Base-by-base conservation (phyloP, 1,140 invertebrate genomes). In the Hestina assimilis region DNA sequence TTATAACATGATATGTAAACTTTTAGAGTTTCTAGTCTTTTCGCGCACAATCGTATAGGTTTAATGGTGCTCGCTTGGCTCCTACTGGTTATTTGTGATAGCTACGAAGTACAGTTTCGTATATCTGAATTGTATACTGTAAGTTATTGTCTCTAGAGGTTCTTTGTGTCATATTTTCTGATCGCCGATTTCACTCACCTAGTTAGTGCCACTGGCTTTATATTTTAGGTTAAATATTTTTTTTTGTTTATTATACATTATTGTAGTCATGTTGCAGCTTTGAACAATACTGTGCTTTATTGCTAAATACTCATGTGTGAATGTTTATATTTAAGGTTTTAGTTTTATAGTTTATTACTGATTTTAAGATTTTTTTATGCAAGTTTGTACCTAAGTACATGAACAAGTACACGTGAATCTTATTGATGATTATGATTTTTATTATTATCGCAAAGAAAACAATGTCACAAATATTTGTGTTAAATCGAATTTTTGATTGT, bases 261-360 rank as follows among this genome's bases (percentile, higher is more conserved):
- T 57, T 72, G 76, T 83, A 87, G 79, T 83, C 75, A 81, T 69
- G 80, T 88, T 86, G 83, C 85, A 88, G 85, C 85, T 88, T 86
- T 63, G 84, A 88, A 83, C 85, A 88, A 84, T 61, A 62, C 72
- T 79, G 76, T 83, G 83, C 83, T 88, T 86, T 88, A 86, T 72
- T 70, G 83, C 79, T 79, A 77, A 88, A 88, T 88, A 88, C 85
- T 86, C 85, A 86, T 82, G 81, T 75, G 80, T 85, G 80, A 77
- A 83, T 85, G 79, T 77, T 65, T 85, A 72, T 76, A 77, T 72
- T 80, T 84, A 79, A 75, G 75, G 53, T 68, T 65, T 73, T 83
- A 78, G 72, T 72, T 77, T 77, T 74, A 45, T 81, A 79, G 69
- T 75, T 57, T 66, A 76, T 70, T 77, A 69, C 67, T 75, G 66